phyloP scores from a whole-genome alignment of 1,140 invertebrate species.

The Latrodectus geometricus region DNA sequence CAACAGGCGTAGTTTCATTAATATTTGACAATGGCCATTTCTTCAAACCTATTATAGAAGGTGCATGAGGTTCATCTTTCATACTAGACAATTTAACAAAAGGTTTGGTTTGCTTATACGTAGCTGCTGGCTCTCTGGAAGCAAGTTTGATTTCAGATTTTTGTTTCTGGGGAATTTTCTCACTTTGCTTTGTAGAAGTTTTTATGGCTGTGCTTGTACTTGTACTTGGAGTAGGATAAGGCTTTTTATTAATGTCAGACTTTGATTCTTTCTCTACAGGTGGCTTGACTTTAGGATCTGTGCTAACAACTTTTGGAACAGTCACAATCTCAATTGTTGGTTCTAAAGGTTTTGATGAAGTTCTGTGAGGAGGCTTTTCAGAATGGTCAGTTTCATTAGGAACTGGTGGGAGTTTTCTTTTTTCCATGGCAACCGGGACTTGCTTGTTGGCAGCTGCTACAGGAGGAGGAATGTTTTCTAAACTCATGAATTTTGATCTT shows the following conservation, averaged over 20 bases:
- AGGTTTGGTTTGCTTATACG: slow-evolving; percentile 43
- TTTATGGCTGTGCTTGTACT: slow-evolving; percentile 14
- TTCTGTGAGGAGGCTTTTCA: slow-evolving; percentile 6
- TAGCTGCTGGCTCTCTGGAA: slow-evolving; percentile 34
- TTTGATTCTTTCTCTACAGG: not conserved
- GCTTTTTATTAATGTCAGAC: not conserved
- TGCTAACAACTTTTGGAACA: slow-evolving; percentile 11
- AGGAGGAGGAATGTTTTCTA: slow-evolving; percentile 54
- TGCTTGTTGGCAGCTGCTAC: not conserved
- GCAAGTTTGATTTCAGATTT: slow-evolving; percentile 35
- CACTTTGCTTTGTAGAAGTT: slow-evolving; percentile 28
- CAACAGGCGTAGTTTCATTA: not conserved
- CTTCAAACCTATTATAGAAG: slow-evolving; percentile 50
- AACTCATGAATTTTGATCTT: slow-evolving; percentile 56
- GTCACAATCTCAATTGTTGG: not conserved
- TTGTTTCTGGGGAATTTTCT: not conserved
- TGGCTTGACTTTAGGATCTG: not conserved
- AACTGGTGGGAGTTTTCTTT: slow-evolving; percentile 54
- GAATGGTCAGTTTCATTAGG: slow-evolving; percentile 30
- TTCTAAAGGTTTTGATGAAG: slow-evolving; percentile 15
- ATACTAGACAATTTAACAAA: slow-evolving; percentile 57
- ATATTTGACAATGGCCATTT: slow-evolving; percentile 55
- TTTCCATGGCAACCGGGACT: slow-evolving; percentile 25
- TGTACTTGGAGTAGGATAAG: not conserved
- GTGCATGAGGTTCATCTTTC: slow-evolving; percentile 51